These are phyloP conservation scores for Parnassius orleans DNA, from an alignment of 2,888 invertebrate species.

Conservation along the genomic window DNA sequence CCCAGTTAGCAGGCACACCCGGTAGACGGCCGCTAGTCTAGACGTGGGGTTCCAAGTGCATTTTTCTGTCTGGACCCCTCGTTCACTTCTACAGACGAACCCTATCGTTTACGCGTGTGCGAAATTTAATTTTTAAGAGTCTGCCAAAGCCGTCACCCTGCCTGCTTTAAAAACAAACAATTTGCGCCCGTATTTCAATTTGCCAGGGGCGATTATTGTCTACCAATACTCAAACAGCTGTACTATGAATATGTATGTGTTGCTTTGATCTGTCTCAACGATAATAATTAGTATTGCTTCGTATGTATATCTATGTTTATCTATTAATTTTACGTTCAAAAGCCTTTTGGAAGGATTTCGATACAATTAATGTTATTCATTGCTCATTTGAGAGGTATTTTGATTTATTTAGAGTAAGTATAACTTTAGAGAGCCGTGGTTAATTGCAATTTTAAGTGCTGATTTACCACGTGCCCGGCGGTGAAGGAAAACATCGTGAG, in stretches of 20 bases:
- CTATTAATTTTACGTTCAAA: not conserved
- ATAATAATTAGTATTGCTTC: conserved; percentile 8
- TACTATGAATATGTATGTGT: conserved; percentile 7
- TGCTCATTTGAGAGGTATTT: not conserved
- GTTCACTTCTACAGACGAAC: conserved; percentile 45
- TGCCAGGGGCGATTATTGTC: conserved; percentile 27
- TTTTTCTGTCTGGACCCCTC: conserved; percentile 77
- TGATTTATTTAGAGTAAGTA: too few species aligned
- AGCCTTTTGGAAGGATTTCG: not conserved
- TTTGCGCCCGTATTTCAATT: conserved; percentile 27
- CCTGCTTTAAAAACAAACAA: conserved; percentile 24
- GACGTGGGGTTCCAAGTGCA: conserved; percentile 77
- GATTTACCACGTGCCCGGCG: too few species aligned
- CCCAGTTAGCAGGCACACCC: conserved; percentile 41
- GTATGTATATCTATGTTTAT: not conserved
- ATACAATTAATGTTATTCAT: not conserved
- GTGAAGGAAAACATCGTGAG: too few species aligned
- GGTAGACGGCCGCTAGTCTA: conserved; percentile 69
- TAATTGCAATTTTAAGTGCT: too few species aligned
- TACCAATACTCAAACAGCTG: conserved; percentile 7
- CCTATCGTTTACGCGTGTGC: conserved; percentile 63
- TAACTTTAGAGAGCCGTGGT: too few species aligned
- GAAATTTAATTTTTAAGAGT: conserved; percentile 66
- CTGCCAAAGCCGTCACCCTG: conserved; percentile 32
- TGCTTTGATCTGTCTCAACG: conserved; percentile 15